Percentiles rank a stretch among this genome's conserved stretches.
phyloP scores from a whole-genome alignment of 2,797 vertebrate species.

The Danionella dracula region DNA sequence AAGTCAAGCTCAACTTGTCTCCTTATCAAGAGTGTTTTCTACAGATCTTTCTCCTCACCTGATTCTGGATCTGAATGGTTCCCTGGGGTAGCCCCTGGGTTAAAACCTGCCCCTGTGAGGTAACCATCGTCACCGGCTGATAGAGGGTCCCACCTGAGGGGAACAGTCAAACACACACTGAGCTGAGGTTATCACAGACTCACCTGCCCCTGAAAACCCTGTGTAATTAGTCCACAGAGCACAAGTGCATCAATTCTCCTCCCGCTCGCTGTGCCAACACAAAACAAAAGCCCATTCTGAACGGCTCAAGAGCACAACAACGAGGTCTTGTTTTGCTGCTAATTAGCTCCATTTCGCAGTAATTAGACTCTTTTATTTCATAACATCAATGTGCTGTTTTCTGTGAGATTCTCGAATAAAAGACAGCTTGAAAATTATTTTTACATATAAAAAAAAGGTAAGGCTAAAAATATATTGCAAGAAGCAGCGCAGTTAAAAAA shows the following conservation, averaged over 20 bases:
- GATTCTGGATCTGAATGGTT: conserved; percentile 96
- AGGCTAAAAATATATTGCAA: too few relatives aligned
- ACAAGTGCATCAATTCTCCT: conserved; percentile 16
- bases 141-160: conserved; percentile 90
- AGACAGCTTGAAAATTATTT: background rate
- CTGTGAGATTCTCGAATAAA: background rate
- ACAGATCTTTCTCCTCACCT: too few relatives aligned
- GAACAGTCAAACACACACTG: conserved; percentile 60
- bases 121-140: conserved; percentile 99
- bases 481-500: too few relatives aligned
- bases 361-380: conserved; percentile 3
- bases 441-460: too few relatives aligned
- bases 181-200: conserved; percentile 22
- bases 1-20: too few relatives aligned
- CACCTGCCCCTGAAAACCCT: background rate
- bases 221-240: conserved; percentile 1
- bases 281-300: conserved; percentile 3
- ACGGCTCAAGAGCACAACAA: conserved; percentile 3
- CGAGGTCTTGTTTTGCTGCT: conserved; percentile 3
- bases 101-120: conserved; percentile 96
- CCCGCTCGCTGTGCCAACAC: background rate
- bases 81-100: conserved; percentile 89
- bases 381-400: background rate
- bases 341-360: conserved; percentile 10
- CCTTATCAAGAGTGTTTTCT: too few relatives aligned